Base-by-base conservation (phyloP, 2,888 invertebrate species). In the Andrena bucephala region DNA sequence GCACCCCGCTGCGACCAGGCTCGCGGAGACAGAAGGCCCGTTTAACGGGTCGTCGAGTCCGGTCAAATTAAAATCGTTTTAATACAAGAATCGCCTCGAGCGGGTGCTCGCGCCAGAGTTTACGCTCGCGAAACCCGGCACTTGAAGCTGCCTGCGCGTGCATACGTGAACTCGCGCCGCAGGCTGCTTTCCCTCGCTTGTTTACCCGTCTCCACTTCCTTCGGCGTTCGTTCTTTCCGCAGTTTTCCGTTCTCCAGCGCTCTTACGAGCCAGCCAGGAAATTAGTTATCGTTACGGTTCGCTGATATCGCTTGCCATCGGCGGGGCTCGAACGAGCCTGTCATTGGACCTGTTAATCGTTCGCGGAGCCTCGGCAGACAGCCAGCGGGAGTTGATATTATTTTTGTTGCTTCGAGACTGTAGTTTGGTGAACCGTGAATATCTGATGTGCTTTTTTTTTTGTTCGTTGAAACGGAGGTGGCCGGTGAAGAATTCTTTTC, bases 1-100 rank as follows among this genome's bases (percentile, higher is more conserved):
- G 5, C 63, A 36, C 33, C 63, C 1, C 20, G 16, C 5, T 24
- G 24, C 13, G 20, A 52, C 16, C 1, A 13, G 62, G 4, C 20
- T 62, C 8, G 33, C 20, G 24, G 63, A 24, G 42, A 27, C 63
- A 42, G 6, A 7, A 13, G 2, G 8, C 10, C 6, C 42, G 27
- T 42, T 33, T 16, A 5, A n/a, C 42, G 50, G 52, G n/a, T 42
- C 36, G 63, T 4, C 20, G 54, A 16, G 20, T 24, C 48, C 29
- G 27, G 65, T 29, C 63, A 65, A 77, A 71, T 72, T 65, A 72
- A 48, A 48, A 63, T 65, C 57, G 48, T 59, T 77, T 72, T 59
- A 48, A 77, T 59, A 59, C n/a, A 10, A 66, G 48, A 31, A 50
- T n/a, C 48, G 65, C 77, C 66, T 48, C 48, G 13, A 24, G 77